These are phyloP conservation scores for Urophycis tenuis DNA, from an alignment of 2,797 vertebrate genomes.

Conservation along the genomic window DNA sequence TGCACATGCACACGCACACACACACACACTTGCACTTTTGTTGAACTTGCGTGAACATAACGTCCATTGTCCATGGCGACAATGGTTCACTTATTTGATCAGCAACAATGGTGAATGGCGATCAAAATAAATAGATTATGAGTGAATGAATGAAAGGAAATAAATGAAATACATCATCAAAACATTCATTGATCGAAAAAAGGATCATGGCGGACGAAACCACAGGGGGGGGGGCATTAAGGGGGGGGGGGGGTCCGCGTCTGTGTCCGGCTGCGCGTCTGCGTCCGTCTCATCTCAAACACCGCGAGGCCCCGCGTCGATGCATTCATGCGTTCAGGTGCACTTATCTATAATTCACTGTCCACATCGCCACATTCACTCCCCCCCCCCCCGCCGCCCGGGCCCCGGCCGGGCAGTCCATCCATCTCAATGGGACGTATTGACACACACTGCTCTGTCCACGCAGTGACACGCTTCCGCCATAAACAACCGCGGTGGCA, in stretches of 20 bases:
- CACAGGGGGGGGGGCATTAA: no score
- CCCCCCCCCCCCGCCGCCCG: background rate
- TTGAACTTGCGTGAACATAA: conserved; percentile 1
- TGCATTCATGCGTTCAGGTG: background rate
- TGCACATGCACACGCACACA: background rate
- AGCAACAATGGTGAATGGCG: background rate
- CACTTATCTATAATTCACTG: background rate
- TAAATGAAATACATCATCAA: background rate
- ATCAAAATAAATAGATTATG: background rate
- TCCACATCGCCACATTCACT: background rate
- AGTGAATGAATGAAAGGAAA: background rate
- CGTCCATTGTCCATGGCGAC: background rate
- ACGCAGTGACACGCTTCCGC: background rate
- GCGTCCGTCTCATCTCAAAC: background rate
- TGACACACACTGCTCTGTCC: background rate
- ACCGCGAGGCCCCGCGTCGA: background rate
- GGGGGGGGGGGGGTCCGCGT: no score
- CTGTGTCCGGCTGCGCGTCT: background rate
- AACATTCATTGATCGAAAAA: no score
- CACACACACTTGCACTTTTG: background rate
- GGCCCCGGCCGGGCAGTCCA: background rate
- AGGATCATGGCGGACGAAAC: no score
- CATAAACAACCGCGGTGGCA: background rate
- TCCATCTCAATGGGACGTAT: background rate
- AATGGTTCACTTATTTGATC: background rate